Evolutionary conservation across 2,888 invertebrate species (phyloP).

Genomic region (Myopa testacea): DNA sequence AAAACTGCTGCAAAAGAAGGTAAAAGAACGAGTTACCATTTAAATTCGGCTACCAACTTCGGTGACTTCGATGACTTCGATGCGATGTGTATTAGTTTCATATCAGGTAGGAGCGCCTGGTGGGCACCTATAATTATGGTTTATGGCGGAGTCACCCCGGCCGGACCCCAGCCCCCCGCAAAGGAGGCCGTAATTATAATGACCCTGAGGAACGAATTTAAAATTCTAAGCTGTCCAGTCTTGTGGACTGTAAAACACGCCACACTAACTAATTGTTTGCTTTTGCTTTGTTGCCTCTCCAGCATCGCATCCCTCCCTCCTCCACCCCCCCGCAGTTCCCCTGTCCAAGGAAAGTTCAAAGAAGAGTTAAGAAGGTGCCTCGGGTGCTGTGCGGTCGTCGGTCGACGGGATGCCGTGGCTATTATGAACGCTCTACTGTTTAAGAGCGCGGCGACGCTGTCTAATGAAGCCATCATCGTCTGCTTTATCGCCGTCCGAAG

Average conservation of each 20-base stretch:
- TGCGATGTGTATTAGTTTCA: constrained; percentile 7
- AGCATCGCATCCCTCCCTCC: not conserved
- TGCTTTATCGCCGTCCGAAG: not conserved
- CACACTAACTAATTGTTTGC: constrained; percentile 1
- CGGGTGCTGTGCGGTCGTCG: constrained; percentile 18
- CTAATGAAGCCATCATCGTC: constrained; percentile 38
- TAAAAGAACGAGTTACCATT: not conserved
- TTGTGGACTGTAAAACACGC: constrained; percentile 16
- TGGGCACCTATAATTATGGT: not conserved
- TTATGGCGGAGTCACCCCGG: not conserved
- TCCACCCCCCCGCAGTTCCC: not conserved
- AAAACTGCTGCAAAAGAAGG: no score
- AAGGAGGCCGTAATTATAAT: constrained; percentile 35
- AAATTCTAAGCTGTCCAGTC: not conserved
- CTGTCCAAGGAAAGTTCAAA: not conserved
- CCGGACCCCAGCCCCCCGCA: not conserved
- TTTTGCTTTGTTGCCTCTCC: not conserved
- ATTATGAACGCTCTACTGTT: not conserved
- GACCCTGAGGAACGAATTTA: not conserved
- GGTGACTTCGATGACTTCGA: not conserved
- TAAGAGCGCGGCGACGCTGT: constrained; percentile 48
- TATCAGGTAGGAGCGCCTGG: not conserved
- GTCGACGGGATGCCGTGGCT: not conserved
- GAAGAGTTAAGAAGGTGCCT: constrained; percentile 20
- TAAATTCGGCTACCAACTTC: not conserved